Conservation (phyloP, 1,140 invertebrate species). For the Diprion similis region DNA sequence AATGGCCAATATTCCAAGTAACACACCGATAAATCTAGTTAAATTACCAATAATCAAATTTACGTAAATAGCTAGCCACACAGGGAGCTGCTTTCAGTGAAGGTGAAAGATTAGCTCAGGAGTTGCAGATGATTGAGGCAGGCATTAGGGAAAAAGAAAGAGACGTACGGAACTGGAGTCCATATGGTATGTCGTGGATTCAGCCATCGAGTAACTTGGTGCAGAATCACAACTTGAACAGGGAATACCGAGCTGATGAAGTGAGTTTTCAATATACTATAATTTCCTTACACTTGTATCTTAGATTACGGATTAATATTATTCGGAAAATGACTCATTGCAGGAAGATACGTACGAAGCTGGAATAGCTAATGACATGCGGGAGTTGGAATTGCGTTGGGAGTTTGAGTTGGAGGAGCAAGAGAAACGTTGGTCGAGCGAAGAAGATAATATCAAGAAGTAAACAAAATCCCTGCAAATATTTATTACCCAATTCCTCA, state of each 20-base stretch:
- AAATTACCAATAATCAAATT: slow-evolving; percentile 17
- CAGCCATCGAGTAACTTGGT: slow-evolving; percentile 49
- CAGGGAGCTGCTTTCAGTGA: slow-evolving; percentile 62
- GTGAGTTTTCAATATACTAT: slow-evolving; percentile 28
- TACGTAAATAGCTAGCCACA: slow-evolving; percentile 54
- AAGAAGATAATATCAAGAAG: slow-evolving; percentile 65
- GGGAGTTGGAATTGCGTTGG: slow-evolving; percentile 70
- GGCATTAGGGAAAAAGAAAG: slow-evolving; percentile 72
- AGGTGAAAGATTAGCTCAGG: slow-evolving; percentile 68
- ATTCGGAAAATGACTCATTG: neutral
- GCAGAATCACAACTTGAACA: slow-evolving; percentile 47
- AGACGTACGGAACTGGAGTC: slow-evolving; percentile 65
- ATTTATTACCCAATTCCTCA: slow-evolving; percentile 1
- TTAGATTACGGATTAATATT: slow-evolving; percentile 12
- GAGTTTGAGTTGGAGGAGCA: slow-evolving; percentile 73
- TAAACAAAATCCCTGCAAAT: slow-evolving; percentile 8
- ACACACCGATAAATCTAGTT: neutral
- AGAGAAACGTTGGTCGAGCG: slow-evolving; percentile 70
- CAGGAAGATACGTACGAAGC: slow-evolving; percentile 72
- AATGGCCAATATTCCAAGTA: neutral
- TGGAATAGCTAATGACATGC: slow-evolving; percentile 73
- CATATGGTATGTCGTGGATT: slow-evolving; percentile 53
- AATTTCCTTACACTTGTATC: neutral
- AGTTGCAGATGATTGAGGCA: slow-evolving; percentile 72
- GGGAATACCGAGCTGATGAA: slow-evolving; percentile 52